Conservation (phyloP, 2,797 vertebrate species). For the Sarcophilus harrisii region DNA sequence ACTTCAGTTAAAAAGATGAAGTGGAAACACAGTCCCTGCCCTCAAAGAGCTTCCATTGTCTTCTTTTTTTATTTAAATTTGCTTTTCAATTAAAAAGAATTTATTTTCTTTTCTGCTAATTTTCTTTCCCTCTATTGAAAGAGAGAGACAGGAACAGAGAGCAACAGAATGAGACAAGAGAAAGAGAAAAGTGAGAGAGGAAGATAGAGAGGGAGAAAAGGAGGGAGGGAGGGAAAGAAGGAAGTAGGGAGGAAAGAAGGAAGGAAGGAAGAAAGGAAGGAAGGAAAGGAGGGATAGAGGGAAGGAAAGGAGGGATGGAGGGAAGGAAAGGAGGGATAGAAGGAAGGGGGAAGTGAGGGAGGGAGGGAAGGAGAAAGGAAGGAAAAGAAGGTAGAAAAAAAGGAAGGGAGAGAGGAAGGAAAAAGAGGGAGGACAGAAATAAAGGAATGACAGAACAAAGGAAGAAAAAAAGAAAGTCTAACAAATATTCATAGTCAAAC, state of each 20-base stretch:
- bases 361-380: no score
- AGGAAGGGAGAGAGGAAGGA: no score
- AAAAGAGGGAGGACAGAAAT: no score
- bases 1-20: neutral
- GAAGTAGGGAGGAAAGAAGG: no score
- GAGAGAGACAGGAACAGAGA: neutral
- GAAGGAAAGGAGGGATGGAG: no score
- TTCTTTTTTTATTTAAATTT: neutral
- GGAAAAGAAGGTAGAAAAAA: no score
- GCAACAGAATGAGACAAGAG: neutral
- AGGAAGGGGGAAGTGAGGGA: no score
- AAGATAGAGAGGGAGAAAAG: fast-evolving
- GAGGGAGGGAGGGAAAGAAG: no score
- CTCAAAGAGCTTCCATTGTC: neutral
- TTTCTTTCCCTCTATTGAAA: neutral
- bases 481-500: neutral
- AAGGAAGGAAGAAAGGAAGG: no score
- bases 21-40: neutral
- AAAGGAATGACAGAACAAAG: no score
- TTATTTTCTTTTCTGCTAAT: neutral
- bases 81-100: neutral
- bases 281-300: no score
- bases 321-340: no score
- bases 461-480: neutral
- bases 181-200: neutral